Base-by-base conservation (phyloP, 2,797 vertebrate genomes). In the Cossypha caffra region DNA sequence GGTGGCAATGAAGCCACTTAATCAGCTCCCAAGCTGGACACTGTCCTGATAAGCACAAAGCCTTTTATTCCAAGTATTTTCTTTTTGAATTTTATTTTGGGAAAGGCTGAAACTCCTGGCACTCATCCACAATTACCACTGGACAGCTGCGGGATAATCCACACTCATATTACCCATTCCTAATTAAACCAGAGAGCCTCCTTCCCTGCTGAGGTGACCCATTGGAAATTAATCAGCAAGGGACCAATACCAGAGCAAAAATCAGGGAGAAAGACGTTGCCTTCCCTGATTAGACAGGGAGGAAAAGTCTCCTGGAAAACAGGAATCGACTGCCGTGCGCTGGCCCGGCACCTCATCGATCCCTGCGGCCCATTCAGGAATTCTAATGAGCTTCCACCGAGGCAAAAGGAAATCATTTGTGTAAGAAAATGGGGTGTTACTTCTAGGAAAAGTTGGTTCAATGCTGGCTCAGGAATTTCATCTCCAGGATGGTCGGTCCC, bases 381-480 rank as follows among this genome's bases (percentile, higher is more conserved):
- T 95, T 88, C 24, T 87, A 93, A 94, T 95, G 75, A 95, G 93
- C 62, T 86, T 21, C 8, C 54, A 29, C 0, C 0, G 69, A 75
- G 40, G 47, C 26, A 23, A 89, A 93, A 80, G 55, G 81, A 73
- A 94, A 97, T 89, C 6, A 83, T 84, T 93, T 80, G 66, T 31
- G 19, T 59, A 75, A 90, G 95, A 81, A 93, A 78, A 92, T 38
- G 35, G 40, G 55, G 10, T 66, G 80, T 64, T 86, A 19, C 67
- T 88, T 87, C 72, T 85, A 81, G 86, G 77, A 88, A 81, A 29
- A 26, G 62, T 2, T 52, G 38, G 42, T 55, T 40, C 33, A 16
- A 28, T 6, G 43, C 11, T 0, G 0, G 5, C 51, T 82, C 0
- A 0, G 59, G 43, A 76, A 58, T 37, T 61, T 73, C 4, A 3